These are phyloP conservation scores for Lamprotornis superbus DNA, from an alignment of 2,113 vertebrate species.

Conservation along the genomic window DNA sequence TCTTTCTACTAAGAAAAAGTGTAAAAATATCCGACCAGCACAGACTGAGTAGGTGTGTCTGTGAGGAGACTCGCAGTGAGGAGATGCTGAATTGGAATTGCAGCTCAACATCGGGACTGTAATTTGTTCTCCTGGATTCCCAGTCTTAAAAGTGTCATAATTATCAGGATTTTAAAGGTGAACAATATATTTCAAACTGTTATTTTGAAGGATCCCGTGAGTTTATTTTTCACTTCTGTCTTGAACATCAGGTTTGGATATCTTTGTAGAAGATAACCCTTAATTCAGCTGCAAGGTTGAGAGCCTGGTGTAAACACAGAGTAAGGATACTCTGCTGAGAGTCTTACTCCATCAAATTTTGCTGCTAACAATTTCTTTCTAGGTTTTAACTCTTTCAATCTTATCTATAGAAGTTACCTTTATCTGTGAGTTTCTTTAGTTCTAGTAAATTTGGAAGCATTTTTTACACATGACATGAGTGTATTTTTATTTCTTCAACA, in stretches of 20 bases:
- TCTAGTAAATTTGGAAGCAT: background rate
- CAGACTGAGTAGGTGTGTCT: background rate
- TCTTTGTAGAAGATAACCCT: background rate
- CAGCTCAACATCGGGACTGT: background rate
- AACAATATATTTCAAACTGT: background rate
- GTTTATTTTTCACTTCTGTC: background rate
- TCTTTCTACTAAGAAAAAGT: background rate
- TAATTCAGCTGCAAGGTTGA: background rate
- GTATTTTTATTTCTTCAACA: background rate
- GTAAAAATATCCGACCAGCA: background rate
- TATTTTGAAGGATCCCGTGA: background rate
- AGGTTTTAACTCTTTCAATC: background rate
- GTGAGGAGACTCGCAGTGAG: rapidly evolving
- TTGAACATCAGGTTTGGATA: background rate
- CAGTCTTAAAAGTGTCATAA: background rate
- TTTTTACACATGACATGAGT: rapidly evolving
- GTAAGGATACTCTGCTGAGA: background rate
- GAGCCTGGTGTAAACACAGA: background rate
- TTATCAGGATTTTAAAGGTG: background rate
- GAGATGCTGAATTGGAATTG: background rate
- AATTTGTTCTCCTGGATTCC: background rate
- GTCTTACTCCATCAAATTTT: background rate
- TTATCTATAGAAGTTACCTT: background rate
- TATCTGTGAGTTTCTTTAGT: background rate
- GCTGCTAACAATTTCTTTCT: background rate